Evolutionary conservation across 2,888 invertebrate genomes (phyloP), one percentile per base, ranked within the genome.

Genomic region (Lycocerus yunnanus): DNA sequence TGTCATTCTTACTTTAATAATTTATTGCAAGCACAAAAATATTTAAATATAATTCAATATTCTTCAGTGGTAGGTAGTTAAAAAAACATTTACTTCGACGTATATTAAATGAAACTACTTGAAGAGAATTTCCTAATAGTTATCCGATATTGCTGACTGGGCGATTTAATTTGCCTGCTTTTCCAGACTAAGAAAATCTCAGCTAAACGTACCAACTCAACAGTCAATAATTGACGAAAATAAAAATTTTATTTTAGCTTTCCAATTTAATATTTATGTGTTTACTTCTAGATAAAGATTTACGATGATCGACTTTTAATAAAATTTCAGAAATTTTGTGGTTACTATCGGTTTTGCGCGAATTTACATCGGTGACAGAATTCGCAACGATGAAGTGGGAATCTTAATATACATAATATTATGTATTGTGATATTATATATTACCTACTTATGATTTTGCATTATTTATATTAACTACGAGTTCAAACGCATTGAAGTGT

Each of bases 91-190:
- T 77, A 75, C 71, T 63, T 60, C 71, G 65, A 66, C 71, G 77
- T 72, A 77, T 75, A 75, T 75, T 70, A 73, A 77, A 77, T 73
- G 75, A 75, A 66, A 43, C 74, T 73, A 70, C 73, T 71, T 68
- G 68, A 72, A 75, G 65, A 69, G 65, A 69, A 71, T 73, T 15
- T 68, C 68, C 75, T 77, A 77, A 77, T 77, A 77, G 77, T 75
- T 75, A 77, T 77, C 72, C 77, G 60, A 77, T 77, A 77, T 69
- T 72, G 77, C 75, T 75, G 77, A 77, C 68, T 75, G 71, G 73
- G 63, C 67, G 73, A 73, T 73, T 75, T 77, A 71, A 71, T 77
- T 77, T 74, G 74, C 70, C 74, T 69, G 74, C 66, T 60, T 43
- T 43, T 43, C 43, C 43, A 43, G 43, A 43, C 43, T 43, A 43